These are phyloP conservation scores for Picathartes gymnocephalus DNA, from an alignment of 2,113 vertebrate species.

Conservation along the genomic window DNA sequence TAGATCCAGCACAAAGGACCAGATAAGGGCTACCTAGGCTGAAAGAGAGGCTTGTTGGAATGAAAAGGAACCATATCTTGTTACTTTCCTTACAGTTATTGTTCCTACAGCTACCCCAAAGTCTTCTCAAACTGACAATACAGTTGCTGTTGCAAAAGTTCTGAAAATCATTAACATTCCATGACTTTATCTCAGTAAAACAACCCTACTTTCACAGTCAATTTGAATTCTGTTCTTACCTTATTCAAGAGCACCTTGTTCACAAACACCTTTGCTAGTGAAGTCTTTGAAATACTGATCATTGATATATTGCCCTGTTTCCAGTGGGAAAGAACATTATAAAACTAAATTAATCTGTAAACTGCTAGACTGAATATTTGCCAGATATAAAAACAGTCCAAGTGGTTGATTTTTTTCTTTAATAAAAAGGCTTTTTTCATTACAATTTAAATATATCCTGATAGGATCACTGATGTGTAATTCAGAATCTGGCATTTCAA, in stretches of 20 bases:
- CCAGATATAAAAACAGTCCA: not conserved
- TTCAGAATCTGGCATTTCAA: not conserved
- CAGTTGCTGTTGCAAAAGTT: not conserved
- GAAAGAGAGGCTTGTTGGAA: not conserved
- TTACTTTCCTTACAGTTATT: not conserved
- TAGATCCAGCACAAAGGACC: not conserved
- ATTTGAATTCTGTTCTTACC: not conserved
- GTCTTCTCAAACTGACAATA: not conserved
- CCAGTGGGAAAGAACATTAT: not conserved
- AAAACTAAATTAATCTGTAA: not conserved
- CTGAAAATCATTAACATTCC: conserved; percentile 22
- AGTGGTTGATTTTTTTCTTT: not conserved
- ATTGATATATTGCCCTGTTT: not conserved
- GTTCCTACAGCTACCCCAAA: not conserved
- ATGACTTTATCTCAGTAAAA: not conserved
- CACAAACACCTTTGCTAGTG: not conserved
- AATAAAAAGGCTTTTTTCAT: not conserved
- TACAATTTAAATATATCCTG: not conserved
- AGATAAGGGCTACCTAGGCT: not conserved
- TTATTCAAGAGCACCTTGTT: not conserved
- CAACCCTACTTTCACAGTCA: not conserved
- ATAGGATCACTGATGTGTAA: not conserved
- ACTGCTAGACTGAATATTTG: not conserved
- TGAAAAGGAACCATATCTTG: not conserved
- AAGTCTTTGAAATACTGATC: not conserved